Evolutionary conservation across 2,888 invertebrate species (phyloP).

Genomic region (Spilarctia lutea): DNA sequence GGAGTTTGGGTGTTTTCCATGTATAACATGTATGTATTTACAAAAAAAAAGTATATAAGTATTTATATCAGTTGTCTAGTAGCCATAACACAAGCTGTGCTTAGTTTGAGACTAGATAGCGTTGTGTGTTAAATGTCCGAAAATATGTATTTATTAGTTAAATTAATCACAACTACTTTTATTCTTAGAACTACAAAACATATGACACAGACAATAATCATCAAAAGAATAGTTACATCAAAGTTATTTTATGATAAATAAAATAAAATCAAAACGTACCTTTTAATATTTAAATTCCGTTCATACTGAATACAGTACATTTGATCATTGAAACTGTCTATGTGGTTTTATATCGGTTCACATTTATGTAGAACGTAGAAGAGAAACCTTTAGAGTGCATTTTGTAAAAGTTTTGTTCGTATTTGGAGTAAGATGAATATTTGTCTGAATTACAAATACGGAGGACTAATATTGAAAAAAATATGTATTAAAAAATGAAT

Average conservation of each 20-base stretch:
- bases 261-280: neutral
- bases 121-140: too few species aligned
- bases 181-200: neutral
- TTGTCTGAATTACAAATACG: neutral
- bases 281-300: neutral
- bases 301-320: neutral
- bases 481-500: neutral
- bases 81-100: too few species aligned
- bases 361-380: neutral
- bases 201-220: neutral
- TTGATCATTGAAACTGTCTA: neutral
- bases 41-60: too few species aligned
- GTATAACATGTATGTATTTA: too few species aligned
- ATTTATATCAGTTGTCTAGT: too few species aligned
- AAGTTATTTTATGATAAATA: neutral
- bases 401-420: neutral
- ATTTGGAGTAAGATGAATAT: neutral
- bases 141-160: too few species aligned
- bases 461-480: neutral
- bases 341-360: neutral
- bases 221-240: neutral
- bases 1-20: too few species aligned
- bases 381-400: neutral
- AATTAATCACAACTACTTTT: too few species aligned
- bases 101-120: too few species aligned